Evolutionary conservation across 2,797 vertebrate genomes (phyloP), one percentile per base, ranked within the genome.

Genomic region (Emydoidea blandingii): DNA sequence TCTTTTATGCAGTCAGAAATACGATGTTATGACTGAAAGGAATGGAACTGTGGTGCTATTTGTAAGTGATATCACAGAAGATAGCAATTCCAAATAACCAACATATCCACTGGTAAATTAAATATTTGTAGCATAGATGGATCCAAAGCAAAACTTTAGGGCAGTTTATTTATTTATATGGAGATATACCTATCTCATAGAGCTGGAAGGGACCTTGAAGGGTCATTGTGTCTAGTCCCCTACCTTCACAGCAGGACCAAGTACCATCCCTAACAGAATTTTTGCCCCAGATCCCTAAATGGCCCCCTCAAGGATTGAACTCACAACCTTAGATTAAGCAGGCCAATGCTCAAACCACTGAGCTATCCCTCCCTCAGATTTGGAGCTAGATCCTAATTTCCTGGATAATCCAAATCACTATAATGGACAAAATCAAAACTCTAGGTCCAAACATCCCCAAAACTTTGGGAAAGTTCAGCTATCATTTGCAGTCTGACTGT

Each of bases 401-500:
- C 53, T 25, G 72, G n/a, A 84, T 88, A 86, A 6, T 34, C 65
- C 83, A 53, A 92, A 90, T 82, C 29, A 19, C 31, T n/a, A 0
- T 12, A 82, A 87, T 49, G 90, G 83, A 80, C 57, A 53, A 85
- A 84, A 89, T 87, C 78, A 89, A 89, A 94, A 68, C 37, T 83
- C 52, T 12, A 1, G 15, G 25, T 84, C 65, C 94, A 90, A 87
- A 94, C 85, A 95, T 49, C 90, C 91, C 92, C 74, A 93, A 81
- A 54, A 87, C 47, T 88, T 89, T 92, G 78, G 72, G 87, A 6
- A 23, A 14, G 23, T 41, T 74, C 72, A 44, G 72, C 37, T 27
- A 74, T 74, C 8, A 8, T 9, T 65, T 65, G 62, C 27, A 1
- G 14, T 65, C 62, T 65, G 34, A 65, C 62, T 65, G 62, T 9